A percentile compares a stretch with the other conserved stretches of the same genome.
Conservation (phyloP, 2,113 vertebrate species). For the Pithys albifrons region DNA sequence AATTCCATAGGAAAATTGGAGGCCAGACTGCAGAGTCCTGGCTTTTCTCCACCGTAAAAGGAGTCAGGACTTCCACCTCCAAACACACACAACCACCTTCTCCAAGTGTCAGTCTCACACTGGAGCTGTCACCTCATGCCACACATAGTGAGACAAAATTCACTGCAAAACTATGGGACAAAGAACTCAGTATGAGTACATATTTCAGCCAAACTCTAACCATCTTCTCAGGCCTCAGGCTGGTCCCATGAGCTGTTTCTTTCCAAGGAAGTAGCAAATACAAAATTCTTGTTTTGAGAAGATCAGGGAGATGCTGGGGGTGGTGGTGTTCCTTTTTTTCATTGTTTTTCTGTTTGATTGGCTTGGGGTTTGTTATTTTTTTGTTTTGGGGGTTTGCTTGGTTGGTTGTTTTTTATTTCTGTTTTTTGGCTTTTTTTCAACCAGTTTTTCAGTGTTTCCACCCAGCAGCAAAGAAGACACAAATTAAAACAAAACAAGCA, state of each 20-base stretch:
- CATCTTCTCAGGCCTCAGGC: fast-evolving
- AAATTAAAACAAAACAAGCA: neutral
- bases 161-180: neutral
- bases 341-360: no score
- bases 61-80: neutral
- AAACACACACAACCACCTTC: neutral
- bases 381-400: neutral
- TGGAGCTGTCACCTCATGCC: neutral
- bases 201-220: neutral
- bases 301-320: neutral
- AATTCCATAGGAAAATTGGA: neutral
- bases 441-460: neutral
- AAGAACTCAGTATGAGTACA: neutral
- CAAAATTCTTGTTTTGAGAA: neutral
- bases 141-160: neutral
- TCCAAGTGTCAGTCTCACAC: neutral
- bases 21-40: neutral
- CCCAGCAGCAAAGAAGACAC: neutral
- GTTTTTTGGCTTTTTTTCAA: neutral
- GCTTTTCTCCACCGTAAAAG: neutral
- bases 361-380: neutral
- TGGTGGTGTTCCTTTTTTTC: neutral
- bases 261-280: neutral
- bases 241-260: fast-evolving
- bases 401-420: neutral